Evolutionary conservation across 2,888 invertebrate species (phyloP).

Genomic region (Ophioninae sp.): DNA sequence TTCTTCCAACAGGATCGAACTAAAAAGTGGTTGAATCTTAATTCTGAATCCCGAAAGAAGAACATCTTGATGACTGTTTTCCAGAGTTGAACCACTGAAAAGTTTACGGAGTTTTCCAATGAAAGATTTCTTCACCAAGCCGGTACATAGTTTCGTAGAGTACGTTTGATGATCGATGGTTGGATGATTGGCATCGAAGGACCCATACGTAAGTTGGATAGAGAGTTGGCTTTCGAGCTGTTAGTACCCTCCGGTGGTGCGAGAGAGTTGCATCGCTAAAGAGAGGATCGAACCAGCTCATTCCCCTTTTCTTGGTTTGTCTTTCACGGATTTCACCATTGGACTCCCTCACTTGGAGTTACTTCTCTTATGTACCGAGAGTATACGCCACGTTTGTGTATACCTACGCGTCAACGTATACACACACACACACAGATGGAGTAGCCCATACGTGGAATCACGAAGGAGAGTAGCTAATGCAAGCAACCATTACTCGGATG

Average conservation of each 20-base stretch:
- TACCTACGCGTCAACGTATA: constrained; percentile 12
- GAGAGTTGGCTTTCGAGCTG: constrained; percentile 28
- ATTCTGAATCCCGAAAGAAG: background rate
- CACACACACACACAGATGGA: constrained; percentile 22
- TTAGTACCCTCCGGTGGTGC: constrained; percentile 32
- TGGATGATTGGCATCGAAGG: background rate
- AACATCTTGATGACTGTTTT: background rate
- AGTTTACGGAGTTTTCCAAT: background rate
- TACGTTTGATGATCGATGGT: background rate
- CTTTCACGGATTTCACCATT: constrained; percentile 51
- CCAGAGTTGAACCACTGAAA: background rate
- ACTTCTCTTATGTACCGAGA: constrained; percentile 48
- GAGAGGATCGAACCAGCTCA: constrained; percentile 48
- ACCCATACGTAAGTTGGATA: constrained; percentile 6
- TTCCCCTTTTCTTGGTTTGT: constrained; percentile 58
- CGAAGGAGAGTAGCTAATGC: constrained; percentile 76
- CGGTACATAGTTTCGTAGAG: background rate
- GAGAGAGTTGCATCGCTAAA: constrained; percentile 42
- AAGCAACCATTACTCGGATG: constrained; percentile 80
- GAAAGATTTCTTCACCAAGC: background rate
- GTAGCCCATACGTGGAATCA: constrained; percentile 60
- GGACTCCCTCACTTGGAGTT: constrained; percentile 54
- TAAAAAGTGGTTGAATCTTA: background rate
- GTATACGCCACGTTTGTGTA: constrained; percentile 16
- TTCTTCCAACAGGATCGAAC: background rate